A percentile compares a stretch with the other conserved stretches of the same genome.
phyloP scores from a whole-genome alignment of 2,797 vertebrate species.

The Sebastes wilsoni region DNA sequence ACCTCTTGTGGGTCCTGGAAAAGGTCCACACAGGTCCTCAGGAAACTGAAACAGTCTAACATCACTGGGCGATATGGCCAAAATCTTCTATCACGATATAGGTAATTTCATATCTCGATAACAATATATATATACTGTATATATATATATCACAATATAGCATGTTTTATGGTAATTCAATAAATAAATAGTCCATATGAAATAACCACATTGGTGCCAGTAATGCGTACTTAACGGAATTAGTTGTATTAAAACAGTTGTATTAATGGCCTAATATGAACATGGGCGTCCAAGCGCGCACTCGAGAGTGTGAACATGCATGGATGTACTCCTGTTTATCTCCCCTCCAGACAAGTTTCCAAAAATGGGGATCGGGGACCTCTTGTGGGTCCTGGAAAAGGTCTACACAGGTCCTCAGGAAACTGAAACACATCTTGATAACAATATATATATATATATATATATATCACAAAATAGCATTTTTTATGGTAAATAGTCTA shows the following conservation, averaged over 20 bases:
- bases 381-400: slow-evolving; percentile 4
- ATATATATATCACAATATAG: too few species aligned
- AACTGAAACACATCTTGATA: not conserved
- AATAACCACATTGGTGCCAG: not conserved
- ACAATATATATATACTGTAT: too few species aligned
- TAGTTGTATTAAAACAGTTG: not conserved
- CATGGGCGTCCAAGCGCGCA: slow-evolving; percentile 33
- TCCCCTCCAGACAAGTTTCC: slow-evolving; percentile 33
- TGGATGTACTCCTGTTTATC: slow-evolving; percentile 20
- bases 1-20: slow-evolving; percentile 7
- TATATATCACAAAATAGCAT: too few species aligned
- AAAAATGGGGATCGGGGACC: slow-evolving; percentile 27
- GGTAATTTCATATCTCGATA: too few species aligned
- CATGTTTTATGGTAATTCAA: too few species aligned
- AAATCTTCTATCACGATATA: too few species aligned
- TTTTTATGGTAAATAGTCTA: too few species aligned
- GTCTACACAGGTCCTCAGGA: not conserved
- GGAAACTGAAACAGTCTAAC: not conserved
- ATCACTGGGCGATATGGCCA: not conserved
- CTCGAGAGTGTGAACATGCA: slow-evolving; percentile 29
- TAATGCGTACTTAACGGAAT: not conserved
- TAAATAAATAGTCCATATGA: too few species aligned
- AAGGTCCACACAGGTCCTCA: not conserved
- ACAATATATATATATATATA: too few species aligned
- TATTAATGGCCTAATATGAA: not conserved